Evolutionary conservation across 2,113 vertebrate genomes (phyloP), one percentile per base, ranked within the genome.

Genomic region (Monopterus albus): DNA sequence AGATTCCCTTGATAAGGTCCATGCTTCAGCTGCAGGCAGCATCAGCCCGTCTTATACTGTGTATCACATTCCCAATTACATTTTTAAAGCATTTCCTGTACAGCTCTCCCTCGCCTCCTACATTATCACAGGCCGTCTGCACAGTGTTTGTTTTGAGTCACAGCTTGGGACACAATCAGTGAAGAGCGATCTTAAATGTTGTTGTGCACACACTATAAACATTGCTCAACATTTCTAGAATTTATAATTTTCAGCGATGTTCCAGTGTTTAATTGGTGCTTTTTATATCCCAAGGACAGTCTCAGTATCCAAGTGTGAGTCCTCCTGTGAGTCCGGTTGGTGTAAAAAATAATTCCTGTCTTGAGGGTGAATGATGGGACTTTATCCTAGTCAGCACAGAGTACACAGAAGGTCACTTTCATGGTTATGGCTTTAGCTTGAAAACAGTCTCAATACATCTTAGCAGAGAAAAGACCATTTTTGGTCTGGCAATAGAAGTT

Each of bases 101-200:
- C 15, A 74, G 47, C 62, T 46, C 47, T 39, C 47, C 21, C 18
- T 40, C 33, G 14, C 43, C 47, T 36, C 65, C 33, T 50, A 20
- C n/a, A 42, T 57, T 46, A 77, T 70, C 66, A 52, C 70, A 65
- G 25, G 52, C 49, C 10, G 26, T 62, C 70, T 59, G 40, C 47
- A 53, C 39, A 46, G 51, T 52, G 51, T 75, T 82, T 73, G 55
- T 33, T 71, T 68, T 50, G 43, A 53, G 49, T 60, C 43, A 80
- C 1, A 28, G 21, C 10, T 65, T 79, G 14, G 31, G 50, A 66
- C 12, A 40, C 21, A 39, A 21, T 68, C 35, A 15, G 39, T 42
- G 65, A 51, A 65, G 1, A 76, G 9, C 38, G 31, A 72, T 68
- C 33, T 47, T 57, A 52, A 64, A 64, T 35, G 61, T 12, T 58